Percentiles rank a stretch among this genome's conserved stretches.
phyloP scores from a whole-genome alignment of 1,140 invertebrate genomes.

The Radopholus similis region DNA sequence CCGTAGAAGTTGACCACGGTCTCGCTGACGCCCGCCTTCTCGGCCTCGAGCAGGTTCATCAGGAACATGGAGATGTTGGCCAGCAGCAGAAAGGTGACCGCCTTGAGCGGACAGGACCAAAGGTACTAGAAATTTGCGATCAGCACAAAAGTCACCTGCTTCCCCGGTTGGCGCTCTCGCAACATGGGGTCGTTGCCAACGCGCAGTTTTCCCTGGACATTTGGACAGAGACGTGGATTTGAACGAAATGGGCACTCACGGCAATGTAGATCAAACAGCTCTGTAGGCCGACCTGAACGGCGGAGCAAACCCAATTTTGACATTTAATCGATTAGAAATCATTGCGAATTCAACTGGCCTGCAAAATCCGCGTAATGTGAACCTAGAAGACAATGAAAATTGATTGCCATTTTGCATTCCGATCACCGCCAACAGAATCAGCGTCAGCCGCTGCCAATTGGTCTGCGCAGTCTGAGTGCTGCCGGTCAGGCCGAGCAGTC shows the following conservation, averaged over 20 bases:
- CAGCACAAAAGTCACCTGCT: slow-evolving; percentile 34
- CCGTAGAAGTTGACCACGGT: slow-evolving; percentile 59
- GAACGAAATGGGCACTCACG: background rate
- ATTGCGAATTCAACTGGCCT: slow-evolving; percentile 35
- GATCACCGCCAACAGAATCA: slow-evolving; percentile 10
- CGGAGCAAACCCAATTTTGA: background rate
- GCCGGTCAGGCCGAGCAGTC: slow-evolving; percentile 51
- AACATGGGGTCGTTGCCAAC: slow-evolving; percentile 40
- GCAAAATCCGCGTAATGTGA: slow-evolving; percentile 51
- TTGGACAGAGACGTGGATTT: background rate
- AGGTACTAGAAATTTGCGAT: slow-evolving; percentile 44
- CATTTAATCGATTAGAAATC: background rate
- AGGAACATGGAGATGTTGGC: slow-evolving; percentile 58
- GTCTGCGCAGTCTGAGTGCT: slow-evolving; percentile 16
- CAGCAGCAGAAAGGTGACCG: slow-evolving; percentile 46
- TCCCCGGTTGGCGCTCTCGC: slow-evolving; percentile 48
- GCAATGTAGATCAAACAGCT: slow-evolving; percentile 56
- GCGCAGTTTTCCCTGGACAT: slow-evolving; percentile 40
- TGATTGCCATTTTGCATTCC: background rate
- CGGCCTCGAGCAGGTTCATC: slow-evolving; percentile 58
- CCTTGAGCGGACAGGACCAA: slow-evolving; percentile 5
- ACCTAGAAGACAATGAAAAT: slow-evolving; percentile 37
- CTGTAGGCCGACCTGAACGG: slow-evolving; percentile 50
- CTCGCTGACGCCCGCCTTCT: slow-evolving; percentile 50
- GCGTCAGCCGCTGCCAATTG: slow-evolving; percentile 42